phyloP scores from a whole-genome alignment of 2,888 invertebrate genomes.

The Argyresthia albistria region DNA sequence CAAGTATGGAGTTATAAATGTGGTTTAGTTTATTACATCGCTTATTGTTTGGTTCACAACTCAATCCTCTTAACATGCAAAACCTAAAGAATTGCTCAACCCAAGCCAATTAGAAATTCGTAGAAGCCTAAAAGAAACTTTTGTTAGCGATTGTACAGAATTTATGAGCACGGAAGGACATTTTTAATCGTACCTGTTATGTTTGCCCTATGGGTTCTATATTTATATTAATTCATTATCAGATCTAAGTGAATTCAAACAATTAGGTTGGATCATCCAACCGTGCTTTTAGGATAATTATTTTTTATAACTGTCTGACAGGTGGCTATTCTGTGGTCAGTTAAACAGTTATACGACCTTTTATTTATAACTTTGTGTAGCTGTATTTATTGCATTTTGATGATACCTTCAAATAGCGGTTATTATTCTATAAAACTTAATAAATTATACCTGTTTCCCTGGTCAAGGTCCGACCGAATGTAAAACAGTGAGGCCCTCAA shows the following conservation, averaged over 20 bases:
- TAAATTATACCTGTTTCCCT: too few relatives aligned
- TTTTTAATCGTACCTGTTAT: neutral
- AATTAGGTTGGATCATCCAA: constrained; percentile 8
- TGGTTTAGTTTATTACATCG: too few relatives aligned
- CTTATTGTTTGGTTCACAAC: too few relatives aligned
- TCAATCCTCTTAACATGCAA: too few relatives aligned
- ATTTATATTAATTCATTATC: constrained; percentile 4
- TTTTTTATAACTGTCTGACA: neutral
- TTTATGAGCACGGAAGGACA: constrained; percentile 1
- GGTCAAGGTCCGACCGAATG: too few relatives aligned
- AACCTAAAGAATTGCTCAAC: too few relatives aligned
- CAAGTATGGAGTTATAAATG: too few relatives aligned
- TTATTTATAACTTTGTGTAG: neutral
- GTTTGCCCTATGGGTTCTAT: neutral
- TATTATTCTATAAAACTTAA: too few relatives aligned
- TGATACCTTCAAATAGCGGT: too few relatives aligned
- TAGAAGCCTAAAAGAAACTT: neutral
- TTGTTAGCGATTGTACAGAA: neutral
- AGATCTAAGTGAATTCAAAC: constrained; percentile 3
- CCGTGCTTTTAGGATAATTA: constrained; percentile 2
- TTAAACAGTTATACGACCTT: too few relatives aligned
- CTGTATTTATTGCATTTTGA: neutral
- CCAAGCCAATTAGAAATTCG: neutral
- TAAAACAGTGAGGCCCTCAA: too few relatives aligned
- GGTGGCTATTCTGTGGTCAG: too few relatives aligned